Evolutionary conservation across 2,113 vertebrate species (phyloP), one percentile per base, ranked within the genome.

Genomic region (Opisthocomus hoazin): DNA sequence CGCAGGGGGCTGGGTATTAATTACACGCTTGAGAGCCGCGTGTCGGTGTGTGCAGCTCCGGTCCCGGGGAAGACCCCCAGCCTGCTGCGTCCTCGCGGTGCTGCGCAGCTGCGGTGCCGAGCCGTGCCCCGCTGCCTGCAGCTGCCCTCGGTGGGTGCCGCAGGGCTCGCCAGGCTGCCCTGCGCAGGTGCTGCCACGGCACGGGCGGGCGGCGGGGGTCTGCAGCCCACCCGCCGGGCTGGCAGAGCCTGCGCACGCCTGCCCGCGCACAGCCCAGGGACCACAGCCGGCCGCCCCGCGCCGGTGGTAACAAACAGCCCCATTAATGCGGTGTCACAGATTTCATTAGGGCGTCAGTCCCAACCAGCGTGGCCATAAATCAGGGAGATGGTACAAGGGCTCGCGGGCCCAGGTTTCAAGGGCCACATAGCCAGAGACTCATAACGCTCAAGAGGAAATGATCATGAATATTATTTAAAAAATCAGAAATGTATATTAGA

Each of bases 281-380:
- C 84, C 54, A 87, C 92, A 94, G 94, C 88, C 90, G 93, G 95
- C 89, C 96, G 73, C 97, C 97, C 96, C 97, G 97, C 97, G 96
- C 96, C n/a, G 18, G 91, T 96, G 95, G 97, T 98, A 98, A 98
- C 97, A 98, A 98, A 98, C 98, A 97, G 96, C 97, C 98, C 98
- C 97, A 97, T 98, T 98, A 98, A 97, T 79, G 95, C 92, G 84
- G 95, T 98, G 98, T 98, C 98, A 98, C 97, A 98, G 97, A 98
- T 98, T 98, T 98, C 97, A 98, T 95, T 98, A 98, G 98, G 97
- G 96, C 91, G 96, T 97, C 96, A 97, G 97, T 97, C 97, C 94
- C 92, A 94, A 98, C 97, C 94, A 95, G 93, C 83, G 36, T 51
- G 96, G 96, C 97, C 94, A 98, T 99, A 98, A 99, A 99, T 99